Evolutionary conservation across 2,888 invertebrate genomes (phyloP).

Genomic region (Dicyrtomina minuta): DNA sequence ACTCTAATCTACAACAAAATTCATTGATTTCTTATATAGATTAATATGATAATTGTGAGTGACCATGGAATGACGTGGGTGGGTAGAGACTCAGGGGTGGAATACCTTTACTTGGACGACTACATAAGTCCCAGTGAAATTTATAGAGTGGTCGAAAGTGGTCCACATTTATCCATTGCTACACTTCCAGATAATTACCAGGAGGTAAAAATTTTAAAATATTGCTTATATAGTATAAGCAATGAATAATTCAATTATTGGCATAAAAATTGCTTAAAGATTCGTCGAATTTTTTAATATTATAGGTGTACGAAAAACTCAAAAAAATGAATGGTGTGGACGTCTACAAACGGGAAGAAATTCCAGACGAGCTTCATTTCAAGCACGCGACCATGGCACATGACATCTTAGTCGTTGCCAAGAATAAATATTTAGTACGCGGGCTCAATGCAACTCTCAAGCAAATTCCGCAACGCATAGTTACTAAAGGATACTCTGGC

Average conservation of each 20-base stretch:
- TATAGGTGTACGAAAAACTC: too few relatives aligned
- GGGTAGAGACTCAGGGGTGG: conserved; percentile 49
- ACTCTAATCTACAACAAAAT: too few relatives aligned
- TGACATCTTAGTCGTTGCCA: conserved; percentile 30
- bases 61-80: conserved; percentile 57
- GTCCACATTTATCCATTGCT: conserved; percentile 4
- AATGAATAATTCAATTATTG: too few relatives aligned
- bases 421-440: conserved; percentile 49
- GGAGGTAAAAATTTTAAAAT: too few relatives aligned
- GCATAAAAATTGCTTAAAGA: too few relatives aligned
- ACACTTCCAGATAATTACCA: neutral
- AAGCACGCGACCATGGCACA: conserved; percentile 57
- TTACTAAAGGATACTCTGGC: conserved; percentile 50
- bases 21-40: conserved; percentile 48
- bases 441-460: conserved; percentile 45
- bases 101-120: conserved; percentile 53
- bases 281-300: too few relatives aligned
- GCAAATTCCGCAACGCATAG: conserved; percentile 2
- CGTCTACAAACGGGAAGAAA: conserved; percentile 57
- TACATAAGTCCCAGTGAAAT: conserved; percentile 46
- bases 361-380: conserved; percentile 59
- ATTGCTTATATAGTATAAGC: too few relatives aligned
- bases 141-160: conserved; percentile 18
- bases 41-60: conserved; percentile 56
- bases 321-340: conserved; percentile 3